Evolutionary conservation across 35 echinoderm and acorn worm species (phyloP).

Genomic region (Chiridota heheva): DNA sequence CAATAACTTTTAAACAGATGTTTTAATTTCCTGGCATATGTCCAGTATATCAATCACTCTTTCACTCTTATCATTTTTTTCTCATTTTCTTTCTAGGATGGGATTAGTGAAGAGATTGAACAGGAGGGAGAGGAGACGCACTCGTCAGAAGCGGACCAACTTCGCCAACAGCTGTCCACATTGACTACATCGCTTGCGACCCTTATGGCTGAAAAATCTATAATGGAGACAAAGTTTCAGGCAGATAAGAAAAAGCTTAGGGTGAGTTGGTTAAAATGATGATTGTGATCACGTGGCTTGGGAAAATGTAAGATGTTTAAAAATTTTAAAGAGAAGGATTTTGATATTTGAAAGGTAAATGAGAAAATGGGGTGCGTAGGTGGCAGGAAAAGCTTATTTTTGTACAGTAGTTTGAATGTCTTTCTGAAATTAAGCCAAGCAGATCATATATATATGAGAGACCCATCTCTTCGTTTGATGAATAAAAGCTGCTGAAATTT

Average conservation of each 20-base stretch:
- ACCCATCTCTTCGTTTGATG: too few relatives aligned
- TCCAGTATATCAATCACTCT: background rate
- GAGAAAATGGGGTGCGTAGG: background rate
- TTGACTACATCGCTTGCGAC: constrained; percentile 81
- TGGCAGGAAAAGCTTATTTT: too few relatives aligned
- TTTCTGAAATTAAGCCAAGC: too few relatives aligned
- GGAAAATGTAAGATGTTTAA: background rate
- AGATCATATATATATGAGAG: too few relatives aligned
- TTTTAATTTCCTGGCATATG: background rate
- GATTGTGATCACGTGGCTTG: background rate
- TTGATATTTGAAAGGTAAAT: background rate
- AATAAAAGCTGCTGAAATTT: too few relatives aligned
- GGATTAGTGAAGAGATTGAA: too few relatives aligned
- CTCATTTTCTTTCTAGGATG: background rate
- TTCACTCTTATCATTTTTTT: background rate
- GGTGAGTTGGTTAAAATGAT: constrained; percentile 45
- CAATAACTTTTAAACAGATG: background rate
- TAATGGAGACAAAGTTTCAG: constrained; percentile 88
- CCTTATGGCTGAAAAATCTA: constrained; percentile 85
- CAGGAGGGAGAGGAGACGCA: constrained; percentile 30
- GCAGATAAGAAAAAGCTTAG: constrained; percentile 87
- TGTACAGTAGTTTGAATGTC: too few relatives aligned
- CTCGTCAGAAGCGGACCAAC: constrained; percentile 54
- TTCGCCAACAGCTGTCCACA: constrained; percentile 78
- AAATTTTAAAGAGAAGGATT: background rate